These are phyloP conservation scores for Meta bourneti DNA, from an alignment of 2,888 invertebrate species.

Conservation along the genomic window DNA sequence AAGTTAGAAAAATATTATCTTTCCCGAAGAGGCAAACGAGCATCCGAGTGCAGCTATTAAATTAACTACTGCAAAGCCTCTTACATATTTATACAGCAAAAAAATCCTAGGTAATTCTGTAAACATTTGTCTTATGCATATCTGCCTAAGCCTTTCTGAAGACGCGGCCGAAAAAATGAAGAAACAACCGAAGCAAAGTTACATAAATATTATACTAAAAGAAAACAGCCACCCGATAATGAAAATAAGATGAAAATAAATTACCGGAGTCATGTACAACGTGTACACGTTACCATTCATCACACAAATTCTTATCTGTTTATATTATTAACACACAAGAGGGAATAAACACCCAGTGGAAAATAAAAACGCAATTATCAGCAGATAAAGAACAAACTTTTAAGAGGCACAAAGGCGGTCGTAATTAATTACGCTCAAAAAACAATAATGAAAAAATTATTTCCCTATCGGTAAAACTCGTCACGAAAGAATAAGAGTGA, in stretches of 20 bases:
- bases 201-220: constrained; percentile 75
- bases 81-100: constrained; percentile 23
- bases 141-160: constrained; percentile 12
- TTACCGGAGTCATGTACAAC: constrained; percentile 70
- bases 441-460: constrained; percentile 67
- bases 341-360: constrained; percentile 74
- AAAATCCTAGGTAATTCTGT: constrained; percentile 35
- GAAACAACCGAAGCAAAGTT: constrained; percentile 64
- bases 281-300: constrained; percentile 73
- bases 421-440: constrained; percentile 74
- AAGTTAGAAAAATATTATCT: too few relatives aligned
- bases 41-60: constrained; percentile 7
- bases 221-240: constrained; percentile 72
- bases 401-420: constrained; percentile 69
- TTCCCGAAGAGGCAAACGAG: too few relatives aligned
- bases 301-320: constrained; percentile 75
- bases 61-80: constrained; percentile 18
- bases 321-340: constrained; percentile 76
- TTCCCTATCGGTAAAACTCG: constrained; percentile 73
- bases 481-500: constrained; percentile 73
- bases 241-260: constrained; percentile 76
- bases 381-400: constrained; percentile 74
- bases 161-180: constrained; percentile 24
- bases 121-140: constrained; percentile 51
- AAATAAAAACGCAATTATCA: constrained; percentile 76